Evolutionary conservation across 2,797 vertebrate species (phyloP).

Genomic region (Neosilurus mollespiculum): DNA sequence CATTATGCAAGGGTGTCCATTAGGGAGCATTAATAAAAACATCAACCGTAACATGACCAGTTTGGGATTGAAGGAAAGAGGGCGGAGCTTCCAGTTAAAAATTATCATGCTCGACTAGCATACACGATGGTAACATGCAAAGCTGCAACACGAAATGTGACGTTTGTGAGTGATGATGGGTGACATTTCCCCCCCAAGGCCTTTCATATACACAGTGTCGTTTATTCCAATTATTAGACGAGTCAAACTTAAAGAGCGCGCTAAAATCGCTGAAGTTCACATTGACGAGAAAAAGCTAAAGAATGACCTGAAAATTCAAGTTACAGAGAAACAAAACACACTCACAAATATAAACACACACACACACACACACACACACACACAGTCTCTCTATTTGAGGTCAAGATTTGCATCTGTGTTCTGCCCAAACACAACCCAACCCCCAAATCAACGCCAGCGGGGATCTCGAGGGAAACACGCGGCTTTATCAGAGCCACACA

Average conservation of each 20-base stretch:
- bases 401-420: slow-evolving; percentile 58
- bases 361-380: slow-evolving; percentile 16
- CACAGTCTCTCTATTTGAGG: slow-evolving; percentile 39
- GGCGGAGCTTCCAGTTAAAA: background rate
- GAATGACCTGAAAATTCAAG: background rate
- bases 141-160: background rate
- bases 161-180: background rate
- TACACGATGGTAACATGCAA: too few relatives aligned
- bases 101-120: too few relatives aligned
- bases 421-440: slow-evolving; percentile 61
- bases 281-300: background rate
- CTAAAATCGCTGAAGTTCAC: background rate
- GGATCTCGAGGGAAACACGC: slow-evolving; percentile 55
- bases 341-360: slow-evolving; percentile 8
- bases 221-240: background rate
- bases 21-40: background rate
- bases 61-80: background rate
- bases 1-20: background rate
- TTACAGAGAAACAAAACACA: too few relatives aligned
- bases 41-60: background rate
- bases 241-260: background rate
- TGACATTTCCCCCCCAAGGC: background rate
- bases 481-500: slow-evolving; percentile 60
- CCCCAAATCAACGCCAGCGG: slow-evolving; percentile 63
- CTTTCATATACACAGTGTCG: background rate